phyloP scores from a whole-genome alignment of 2,797 vertebrate species.

The Lagocephalus sceleratus region DNA sequence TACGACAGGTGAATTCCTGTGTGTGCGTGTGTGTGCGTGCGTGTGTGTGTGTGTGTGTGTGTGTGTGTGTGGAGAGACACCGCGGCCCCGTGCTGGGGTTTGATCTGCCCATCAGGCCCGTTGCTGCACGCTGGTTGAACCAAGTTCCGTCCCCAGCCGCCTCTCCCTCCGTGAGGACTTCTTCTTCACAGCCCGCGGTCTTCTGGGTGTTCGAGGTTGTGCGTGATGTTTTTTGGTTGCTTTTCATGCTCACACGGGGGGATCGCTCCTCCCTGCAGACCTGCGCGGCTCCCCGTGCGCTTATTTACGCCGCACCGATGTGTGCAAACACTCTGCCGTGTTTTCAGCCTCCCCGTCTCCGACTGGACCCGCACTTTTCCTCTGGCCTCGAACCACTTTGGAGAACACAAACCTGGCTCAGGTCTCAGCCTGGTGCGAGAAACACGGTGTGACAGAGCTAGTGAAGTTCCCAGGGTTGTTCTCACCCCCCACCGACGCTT shows the following conservation, averaged over 20 bases:
- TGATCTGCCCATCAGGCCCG: conserved; percentile 22
- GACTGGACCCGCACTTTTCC: too few species aligned
- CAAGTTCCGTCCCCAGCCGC: conserved; percentile 17
- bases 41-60: too few species aligned
- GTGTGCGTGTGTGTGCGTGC: too few species aligned
- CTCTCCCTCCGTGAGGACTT: too few species aligned
- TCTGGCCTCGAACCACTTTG: too few species aligned
- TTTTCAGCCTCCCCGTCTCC: not conserved
- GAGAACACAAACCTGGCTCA: conserved; percentile 36
- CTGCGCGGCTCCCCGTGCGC: conserved; percentile 63
- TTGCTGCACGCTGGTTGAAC: conserved; percentile 43
- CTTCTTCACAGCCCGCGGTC: not conserved
- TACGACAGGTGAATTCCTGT: not conserved
- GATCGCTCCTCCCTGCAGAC: conserved; percentile 14
- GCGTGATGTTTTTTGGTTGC: not conserved
- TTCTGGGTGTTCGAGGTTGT: not conserved
- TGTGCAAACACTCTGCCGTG: conserved; percentile 72
- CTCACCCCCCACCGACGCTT: conserved; percentile 7
- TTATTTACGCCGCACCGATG: conserved; percentile 73
- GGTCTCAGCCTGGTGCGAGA: conserved; percentile 32
- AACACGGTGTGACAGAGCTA: conserved; percentile 45
- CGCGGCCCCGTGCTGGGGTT: conserved; percentile 14
- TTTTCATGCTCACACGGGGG: not conserved
- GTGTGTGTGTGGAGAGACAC: too few species aligned
- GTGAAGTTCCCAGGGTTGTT: conserved; percentile 43